phyloP scores from a whole-genome alignment of 2,113 vertebrate genomes.

The Fulmarus glacialis region DNA sequence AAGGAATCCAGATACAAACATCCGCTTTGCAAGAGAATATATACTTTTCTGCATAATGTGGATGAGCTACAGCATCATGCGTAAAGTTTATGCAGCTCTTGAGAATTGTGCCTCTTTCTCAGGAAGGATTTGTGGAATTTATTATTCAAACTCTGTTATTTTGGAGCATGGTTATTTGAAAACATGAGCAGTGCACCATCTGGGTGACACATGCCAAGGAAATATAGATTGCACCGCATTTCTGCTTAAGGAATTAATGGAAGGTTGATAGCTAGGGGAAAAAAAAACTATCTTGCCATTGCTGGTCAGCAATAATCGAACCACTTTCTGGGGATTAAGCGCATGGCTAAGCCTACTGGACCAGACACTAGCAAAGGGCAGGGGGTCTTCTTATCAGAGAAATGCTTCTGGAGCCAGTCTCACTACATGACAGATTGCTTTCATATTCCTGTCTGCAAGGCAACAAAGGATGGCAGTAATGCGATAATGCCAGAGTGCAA shows the following conservation, averaged over 20 bases:
- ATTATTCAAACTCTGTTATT: conserved; percentile 86
- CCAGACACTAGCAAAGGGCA: conserved; percentile 92
- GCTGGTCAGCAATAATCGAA: conserved; percentile 99
- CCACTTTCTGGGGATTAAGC: conserved; percentile 99
- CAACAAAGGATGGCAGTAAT: conserved; percentile 99
- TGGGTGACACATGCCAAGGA: conserved; percentile 87
- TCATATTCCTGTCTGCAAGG: conserved; percentile 91
- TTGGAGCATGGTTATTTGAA: conserved; percentile 85
- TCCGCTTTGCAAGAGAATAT: conserved; percentile 60
- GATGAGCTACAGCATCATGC: conserved; percentile 78
- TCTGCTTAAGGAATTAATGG: conserved; percentile 88
- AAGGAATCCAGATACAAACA: conserved; percentile 61
- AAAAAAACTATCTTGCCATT: conserved; percentile 91
- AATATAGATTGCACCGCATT: conserved; percentile 88
- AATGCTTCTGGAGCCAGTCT: conserved; percentile 95
- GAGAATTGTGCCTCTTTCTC: conserved; percentile 81
- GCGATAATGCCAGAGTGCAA: conserved; percentile 96
- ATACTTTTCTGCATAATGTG: conserved; percentile 75
- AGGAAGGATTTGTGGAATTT: conserved; percentile 82
- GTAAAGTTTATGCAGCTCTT: conserved; percentile 83
- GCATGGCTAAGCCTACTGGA: conserved; percentile 99
- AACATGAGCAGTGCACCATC: conserved; percentile 84
- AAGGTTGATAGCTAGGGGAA: conserved; percentile 84
- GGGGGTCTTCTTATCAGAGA: conserved; percentile 96
- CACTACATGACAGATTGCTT: conserved; percentile 96